These are phyloP conservation scores for Siniperca chuatsi DNA, from an alignment of 2,113 vertebrate species.

Conservation along the genomic window DNA sequence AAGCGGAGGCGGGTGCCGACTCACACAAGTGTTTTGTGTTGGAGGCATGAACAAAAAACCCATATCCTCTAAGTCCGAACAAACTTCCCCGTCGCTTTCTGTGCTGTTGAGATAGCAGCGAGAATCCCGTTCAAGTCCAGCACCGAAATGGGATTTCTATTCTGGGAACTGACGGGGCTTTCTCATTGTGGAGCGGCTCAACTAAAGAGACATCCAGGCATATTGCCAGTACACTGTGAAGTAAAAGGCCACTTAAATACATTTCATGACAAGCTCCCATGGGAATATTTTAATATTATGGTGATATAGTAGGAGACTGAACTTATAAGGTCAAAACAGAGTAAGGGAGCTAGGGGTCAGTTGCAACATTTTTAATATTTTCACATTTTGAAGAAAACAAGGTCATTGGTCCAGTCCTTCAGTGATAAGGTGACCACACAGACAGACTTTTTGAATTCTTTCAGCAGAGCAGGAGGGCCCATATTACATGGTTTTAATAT, in stretches of 20 bases:
- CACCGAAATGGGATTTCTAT: constrained; percentile 53
- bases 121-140: constrained; percentile 19
- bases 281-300: constrained; percentile 13
- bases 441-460: background rate
- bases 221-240: constrained; percentile 11
- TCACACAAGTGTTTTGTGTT: background rate
- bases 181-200: constrained; percentile 40
- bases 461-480: background rate
- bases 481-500: background rate
- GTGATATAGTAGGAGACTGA: background rate
- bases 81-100: background rate
- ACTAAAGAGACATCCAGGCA: constrained; percentile 43
- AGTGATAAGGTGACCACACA: background rate
- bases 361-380: background rate
- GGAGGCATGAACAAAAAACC: background rate
- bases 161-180: constrained; percentile 61
- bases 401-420: background rate
- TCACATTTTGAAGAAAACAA: background rate
- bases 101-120: constrained; percentile 1
- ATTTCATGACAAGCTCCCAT: constrained; percentile 22
- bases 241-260: constrained; percentile 39
- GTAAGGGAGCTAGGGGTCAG: background rate
- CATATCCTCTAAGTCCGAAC: too few relatives aligned
- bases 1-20: constrained; percentile 37
- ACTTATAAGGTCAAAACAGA: background rate